Conservation (phyloP, 2,113 vertebrate species). For the Coracopsis vasa region DNA sequence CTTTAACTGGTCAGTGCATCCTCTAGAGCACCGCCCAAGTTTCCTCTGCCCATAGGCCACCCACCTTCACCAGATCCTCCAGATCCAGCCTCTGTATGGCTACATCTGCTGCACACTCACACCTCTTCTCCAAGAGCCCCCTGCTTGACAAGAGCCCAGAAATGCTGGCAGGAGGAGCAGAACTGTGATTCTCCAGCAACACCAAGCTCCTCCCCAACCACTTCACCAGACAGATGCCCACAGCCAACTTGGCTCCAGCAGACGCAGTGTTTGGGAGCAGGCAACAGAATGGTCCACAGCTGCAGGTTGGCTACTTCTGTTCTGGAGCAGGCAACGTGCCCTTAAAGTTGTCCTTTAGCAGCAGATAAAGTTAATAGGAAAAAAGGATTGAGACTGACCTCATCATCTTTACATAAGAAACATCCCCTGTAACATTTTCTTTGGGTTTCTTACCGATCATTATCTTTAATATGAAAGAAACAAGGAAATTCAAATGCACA, state of each 20-base stretch:
- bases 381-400: not conserved
- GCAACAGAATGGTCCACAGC: not conserved
- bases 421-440: not conserved
- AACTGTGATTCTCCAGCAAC: not conserved
- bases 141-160: not conserved
- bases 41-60: not conserved
- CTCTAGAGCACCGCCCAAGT: not conserved
- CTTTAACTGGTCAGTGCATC: not conserved
- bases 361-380: not conserved
- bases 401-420: not conserved
- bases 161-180: not conserved
- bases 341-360: not conserved
- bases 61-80: not conserved
- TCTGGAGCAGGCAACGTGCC: not conserved
- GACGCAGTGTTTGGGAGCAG: not conserved
- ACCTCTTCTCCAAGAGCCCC: not conserved
- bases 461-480: not conserved
- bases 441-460: not conserved
- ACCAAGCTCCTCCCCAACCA: not conserved
- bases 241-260: not conserved
- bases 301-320: not conserved
- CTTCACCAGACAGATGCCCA: not conserved
- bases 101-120: not conserved
- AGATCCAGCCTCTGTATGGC: not conserved
- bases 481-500: not conserved